Base-by-base conservation (phyloP, 92 coral and sea anemone genomes). In the Phymanthus crucifer region DNA sequence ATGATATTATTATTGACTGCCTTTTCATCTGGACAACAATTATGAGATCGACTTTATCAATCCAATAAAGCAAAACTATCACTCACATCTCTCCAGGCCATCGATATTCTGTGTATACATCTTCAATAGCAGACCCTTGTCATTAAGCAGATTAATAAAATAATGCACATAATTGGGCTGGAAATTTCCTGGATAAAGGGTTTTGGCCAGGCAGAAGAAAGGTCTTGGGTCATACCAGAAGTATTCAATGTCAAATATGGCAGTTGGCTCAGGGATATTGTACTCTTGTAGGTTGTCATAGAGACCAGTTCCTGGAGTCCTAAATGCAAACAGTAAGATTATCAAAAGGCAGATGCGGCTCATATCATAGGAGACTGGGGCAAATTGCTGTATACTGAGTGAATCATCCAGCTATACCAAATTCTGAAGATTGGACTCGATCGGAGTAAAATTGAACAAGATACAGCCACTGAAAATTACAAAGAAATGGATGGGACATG, bases 171-270 rank as follows among this genome's bases (percentile, higher is more conserved):
- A 83, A 83, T 92, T 92, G 58, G 97, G 97, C 71, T 92, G 97
- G 88, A 84, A 92, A 78, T 84, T 92, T 8, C 97, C 97, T 18
- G 97, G 97, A 72, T 92, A 92, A 43, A 89, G 73, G 35, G 91
- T 84, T 80, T 87, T 84, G 70, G 97, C 97, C 77, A 92, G 88
- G 75, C 93, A 92, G 88, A 92, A 92, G 80, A 92, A 92, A 45
- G 97, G 97, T 56, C 93, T 78, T 47, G 97, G 97, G 86, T 92
- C 91, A 58, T 89, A 92, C 97, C 93, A 92, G 84, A 92, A 92
- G 80, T 84, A 92, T 58, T 92, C 97, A 56, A 92, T 66, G 73
- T 92, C 97, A 81, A 92, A 92, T 50, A 92, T 92, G 52, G 97
- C 97, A 29, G 93, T 80, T 27, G 97, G 93, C 32, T 92, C 97